Evolutionary conservation across 2,888 invertebrate genomes (phyloP), one percentile per base, ranked within the genome.

Genomic region (Callyntrura guangdongensis): DNA sequence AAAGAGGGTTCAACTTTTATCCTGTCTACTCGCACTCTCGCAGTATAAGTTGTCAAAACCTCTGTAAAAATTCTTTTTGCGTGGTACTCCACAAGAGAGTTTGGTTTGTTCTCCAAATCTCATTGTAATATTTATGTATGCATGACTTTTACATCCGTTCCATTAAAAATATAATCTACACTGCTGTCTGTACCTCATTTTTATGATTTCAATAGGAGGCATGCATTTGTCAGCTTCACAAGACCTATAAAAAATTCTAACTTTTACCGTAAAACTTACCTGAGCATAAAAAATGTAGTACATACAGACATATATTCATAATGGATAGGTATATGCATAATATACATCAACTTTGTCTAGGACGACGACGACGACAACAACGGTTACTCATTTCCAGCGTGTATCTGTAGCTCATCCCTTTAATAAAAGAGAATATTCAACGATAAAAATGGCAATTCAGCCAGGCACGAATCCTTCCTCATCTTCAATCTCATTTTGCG

Each of bases 391-490:
- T 79, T 79, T 79, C 25, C 12, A 27, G n/a, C 53, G 4, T 27
- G 4, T 27, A 20, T 79, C 25, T 56, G n/a, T 27, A 36, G 56
- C 56, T 79, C 82, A 61, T 82, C 59, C 67, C 79, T 56, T 45
- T 64, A 64, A 36, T 64, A 61, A 59, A 59, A 86, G 74, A 64
- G 45, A 79, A 86, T 74, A 86, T 79, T 86, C 79, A 79, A 64
- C 61, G 77, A 61, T 74, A 86, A 86, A 86, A 86, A 86, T 79
- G 56, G 79, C 79, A 86, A 79, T 77, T 74, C 79, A 86, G 2
- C 64, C 86, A 79, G 49, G 77, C 86, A 79, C 64, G 79, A 77
- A 86, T 86, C 77, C 86, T 86, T 86, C 86, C 77, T 86, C 86
- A 64, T 61, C 79, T 86, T 17, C 47, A 74, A 36, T 86, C 64